Evolutionary conservation across 2,113 vertebrate species (phyloP), one percentile per base, ranked within the genome.

Genomic region (Periophthalmus modestus): DNA sequence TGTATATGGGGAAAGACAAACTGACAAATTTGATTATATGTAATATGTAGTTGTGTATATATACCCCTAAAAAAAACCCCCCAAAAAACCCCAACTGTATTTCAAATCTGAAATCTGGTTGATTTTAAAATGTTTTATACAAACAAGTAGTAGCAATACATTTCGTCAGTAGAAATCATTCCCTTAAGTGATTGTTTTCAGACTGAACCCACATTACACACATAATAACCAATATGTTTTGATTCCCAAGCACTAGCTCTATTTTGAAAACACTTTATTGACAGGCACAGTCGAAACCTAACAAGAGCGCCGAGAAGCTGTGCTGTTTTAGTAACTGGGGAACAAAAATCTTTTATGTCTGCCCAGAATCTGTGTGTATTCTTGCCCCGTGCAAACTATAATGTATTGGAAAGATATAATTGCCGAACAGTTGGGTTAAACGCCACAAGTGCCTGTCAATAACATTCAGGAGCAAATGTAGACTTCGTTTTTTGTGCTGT

Each of bases 201-300:
- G 67, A 61, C 75, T 72, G 55, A 74, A 61, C 59, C 21, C 47
- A 69, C 34, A 68, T 59, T 43, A 74, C 76, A 68, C 21, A 47
- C 75, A 71, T 74, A 65, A 67, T 66, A 59, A 77, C 66, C 77
- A 84, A 81, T 76, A 24, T 66, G 46, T 77, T 81, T 46, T 65
- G 70, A 82, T 76, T 76, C 75, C 39, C 55, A 18, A 54, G 59
- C 28, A 18, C 33, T 0, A n/a, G 19, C 36, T 73, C 48, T 28
- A 43, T 75, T 78, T 75, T 69, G 7, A 78, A 59, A 57, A 43
- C 43, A 62, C 54, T 66, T 74, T 39, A 74, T 9, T 78, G 43
- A 39, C 59, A 66, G 9, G 63, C 46, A 54, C n/a, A n/a, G 43
- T 52, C 21, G 13, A 14, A 68, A 66, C n/a, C 70, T 33, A 33